A percentile compares a stretch with the other conserved stretches of the same genome.
Conservation (phyloP, 2,797 vertebrate species). For the Sphenopsis melanotis region DNA sequence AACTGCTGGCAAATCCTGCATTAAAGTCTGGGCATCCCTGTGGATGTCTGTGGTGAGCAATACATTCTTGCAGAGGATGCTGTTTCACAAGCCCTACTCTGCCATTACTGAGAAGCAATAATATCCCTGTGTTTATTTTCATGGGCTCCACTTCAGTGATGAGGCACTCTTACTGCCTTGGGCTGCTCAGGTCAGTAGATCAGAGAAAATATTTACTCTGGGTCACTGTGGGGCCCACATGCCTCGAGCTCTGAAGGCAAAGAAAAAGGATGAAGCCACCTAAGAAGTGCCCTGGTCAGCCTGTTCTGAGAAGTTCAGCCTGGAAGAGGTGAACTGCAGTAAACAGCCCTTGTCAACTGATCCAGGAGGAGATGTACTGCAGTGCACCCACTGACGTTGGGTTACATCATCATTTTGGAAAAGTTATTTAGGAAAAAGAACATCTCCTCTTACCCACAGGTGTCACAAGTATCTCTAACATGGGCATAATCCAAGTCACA, state of each 20-base stretch:
- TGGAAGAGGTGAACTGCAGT: neutral
- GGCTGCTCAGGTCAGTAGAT: slow-evolving; percentile 11
- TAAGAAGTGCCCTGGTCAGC: neutral
- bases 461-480: neutral
- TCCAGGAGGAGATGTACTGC: neutral
- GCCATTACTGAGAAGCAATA: slow-evolving; percentile 48
- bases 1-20: neutral
- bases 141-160: slow-evolving; percentile 24
- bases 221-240: neutral
- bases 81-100: slow-evolving; percentile 23
- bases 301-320: neutral
- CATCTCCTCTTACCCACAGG: slow-evolving; percentile 25
- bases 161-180: slow-evolving; percentile 12
- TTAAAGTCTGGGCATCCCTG: neutral
- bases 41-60: neutral
- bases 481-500: neutral
- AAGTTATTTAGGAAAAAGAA: neutral
- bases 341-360: neutral
- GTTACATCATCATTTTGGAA: neutral
- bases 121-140: slow-evolving; percentile 63
- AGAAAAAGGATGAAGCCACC: neutral
- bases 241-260: neutral
- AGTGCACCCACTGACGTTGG: neutral
- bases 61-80: neutral
- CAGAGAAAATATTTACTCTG: neutral